Evolutionary conservation across 2,113 vertebrate species (phyloP), one percentile per base, ranked within the genome.

Genomic region (Eublepharis macularius): DNA sequence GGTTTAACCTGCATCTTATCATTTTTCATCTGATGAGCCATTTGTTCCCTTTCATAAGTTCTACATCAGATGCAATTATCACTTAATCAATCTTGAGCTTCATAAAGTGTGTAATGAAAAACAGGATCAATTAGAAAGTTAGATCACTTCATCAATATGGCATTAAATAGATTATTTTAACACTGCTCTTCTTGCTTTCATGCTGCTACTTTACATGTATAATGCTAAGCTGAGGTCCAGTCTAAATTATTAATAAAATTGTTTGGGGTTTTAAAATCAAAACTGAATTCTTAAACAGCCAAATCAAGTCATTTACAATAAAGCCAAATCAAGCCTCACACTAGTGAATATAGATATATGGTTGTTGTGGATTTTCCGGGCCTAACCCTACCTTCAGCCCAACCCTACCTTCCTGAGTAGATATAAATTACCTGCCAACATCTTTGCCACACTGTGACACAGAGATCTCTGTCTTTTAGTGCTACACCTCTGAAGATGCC

Each of bases 71-170:
- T 88, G 65, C 34, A 87, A 80, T 92, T 91, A 93, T 91, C 81
- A 74, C 41, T 92, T 92, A 83, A 91, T 94, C 90, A 88, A 36
- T 94, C 88, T 87, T 73, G 68, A 91, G 80, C 0, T 0, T 66
- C 76, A 87, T 81, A 66, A 91, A 87, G 60, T 83, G 16, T 86
- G 41, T 89, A 86, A 92, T 86, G 79, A 75, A 68, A 79, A 87
- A 57, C 85, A 82, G 57, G 36, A 90, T 91, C 92, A 88, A 86
- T 93, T 93, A 93, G 49, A 45, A 93, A 88, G 39, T 89, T 88
- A 66, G 74, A 91, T 87, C 82, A 84, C 72, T 86, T 91, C 32
- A 89, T 93, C 91, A 84, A 82, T 88, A 83, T 8, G 83, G 65
- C n/a, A 80, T 26, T 54, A 66, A 41, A 84, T 80, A 88, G 66